Percentiles rank a stretch among this genome's conserved stretches.
Conservation (phyloP, 1,140 invertebrate species). For the Bombus soroeensis region DNA sequence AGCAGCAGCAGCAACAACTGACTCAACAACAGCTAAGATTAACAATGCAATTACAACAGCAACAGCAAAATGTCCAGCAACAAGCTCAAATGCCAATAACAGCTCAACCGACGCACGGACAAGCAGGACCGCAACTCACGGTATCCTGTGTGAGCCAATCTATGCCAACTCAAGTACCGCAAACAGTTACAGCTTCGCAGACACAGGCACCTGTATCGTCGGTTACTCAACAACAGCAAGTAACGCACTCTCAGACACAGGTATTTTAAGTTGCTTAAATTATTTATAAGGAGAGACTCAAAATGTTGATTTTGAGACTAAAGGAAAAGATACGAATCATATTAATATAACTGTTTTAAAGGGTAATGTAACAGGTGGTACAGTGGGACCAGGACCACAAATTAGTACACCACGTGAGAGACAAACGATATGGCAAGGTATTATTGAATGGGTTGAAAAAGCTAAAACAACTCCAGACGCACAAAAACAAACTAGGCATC, state of each 20-base stretch:
- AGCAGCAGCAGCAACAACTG: slow-evolving; percentile 73
- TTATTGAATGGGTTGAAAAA: slow-evolving; percentile 96
- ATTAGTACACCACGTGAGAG: slow-evolving; percentile 82
- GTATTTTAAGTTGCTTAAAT: slow-evolving; percentile 43
- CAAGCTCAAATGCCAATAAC: slow-evolving; percentile 77
- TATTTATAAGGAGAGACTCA: neutral
- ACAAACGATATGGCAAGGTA: slow-evolving; percentile 92
- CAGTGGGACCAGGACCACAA: slow-evolving; percentile 69
- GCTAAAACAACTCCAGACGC: slow-evolving; percentile 86
- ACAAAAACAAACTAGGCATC: slow-evolving; percentile 91
- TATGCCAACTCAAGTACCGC: slow-evolving; percentile 76
- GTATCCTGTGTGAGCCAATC: slow-evolving; percentile 76
- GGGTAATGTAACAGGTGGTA: slow-evolving; percentile 69
- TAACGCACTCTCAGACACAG: slow-evolving; percentile 72
- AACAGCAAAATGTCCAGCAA: slow-evolving; percentile 80
- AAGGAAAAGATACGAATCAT: neutral
- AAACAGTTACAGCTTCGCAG: slow-evolving; percentile 75
- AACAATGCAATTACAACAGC: slow-evolving; percentile 69
- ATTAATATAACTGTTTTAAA: slow-evolving; percentile 40
- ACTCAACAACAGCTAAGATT: slow-evolving; percentile 77
- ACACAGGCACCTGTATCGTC: slow-evolving; percentile 69
- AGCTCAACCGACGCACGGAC: slow-evolving; percentile 69
- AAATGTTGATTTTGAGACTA: neutral
- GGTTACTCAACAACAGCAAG: slow-evolving; percentile 69
- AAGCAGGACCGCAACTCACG: slow-evolving; percentile 74